These are phyloP conservation scores for Dendroctonus ponderosae DNA, from an alignment of 1,140 invertebrate genomes.

Conservation along the genomic window DNA sequence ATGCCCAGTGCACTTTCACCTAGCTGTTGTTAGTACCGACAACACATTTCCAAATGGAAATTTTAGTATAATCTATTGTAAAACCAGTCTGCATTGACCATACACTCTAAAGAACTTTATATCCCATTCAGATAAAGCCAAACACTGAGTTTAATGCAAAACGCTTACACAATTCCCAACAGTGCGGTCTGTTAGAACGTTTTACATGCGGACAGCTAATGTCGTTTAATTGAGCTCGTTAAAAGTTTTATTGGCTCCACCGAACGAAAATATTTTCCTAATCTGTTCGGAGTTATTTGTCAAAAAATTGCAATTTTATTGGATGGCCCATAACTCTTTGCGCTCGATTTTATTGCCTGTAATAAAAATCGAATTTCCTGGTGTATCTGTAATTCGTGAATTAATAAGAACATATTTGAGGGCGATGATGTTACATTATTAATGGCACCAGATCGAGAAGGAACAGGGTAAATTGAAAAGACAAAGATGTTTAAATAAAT, in stretches of 20 bases:
- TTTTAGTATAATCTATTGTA: too few relatives aligned
- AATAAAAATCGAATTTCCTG: slow-evolving; percentile 13
- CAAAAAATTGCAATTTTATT: slow-evolving; percentile 17
- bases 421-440: too few relatives aligned
- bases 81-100: too few relatives aligned
- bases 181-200: slow-evolving; percentile 10
- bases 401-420: slow-evolving; percentile 8
- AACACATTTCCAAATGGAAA: too few relatives aligned
- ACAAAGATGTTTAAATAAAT: too few relatives aligned
- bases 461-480: too few relatives aligned
- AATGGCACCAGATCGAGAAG: too few relatives aligned
- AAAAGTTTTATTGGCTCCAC: slow-evolving; percentile 12
- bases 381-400: slow-evolving; percentile 7
- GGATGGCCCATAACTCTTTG: slow-evolving; percentile 13
- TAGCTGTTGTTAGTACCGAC: too few relatives aligned
- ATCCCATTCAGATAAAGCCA: too few relatives aligned
- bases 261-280: slow-evolving; percentile 14
- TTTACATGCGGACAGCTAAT: slow-evolving; percentile 16
- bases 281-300: slow-evolving; percentile 9
- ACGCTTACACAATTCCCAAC: slow-evolving; percentile 11
- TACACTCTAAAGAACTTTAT: too few relatives aligned
- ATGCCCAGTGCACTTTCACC: too few relatives aligned
- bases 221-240: slow-evolving; percentile 18
- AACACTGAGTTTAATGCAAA: background rate
- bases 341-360: slow-evolving; percentile 8